Conservation (phyloP, 2,888 invertebrate genomes). For the Orgyia antiqua region DNA sequence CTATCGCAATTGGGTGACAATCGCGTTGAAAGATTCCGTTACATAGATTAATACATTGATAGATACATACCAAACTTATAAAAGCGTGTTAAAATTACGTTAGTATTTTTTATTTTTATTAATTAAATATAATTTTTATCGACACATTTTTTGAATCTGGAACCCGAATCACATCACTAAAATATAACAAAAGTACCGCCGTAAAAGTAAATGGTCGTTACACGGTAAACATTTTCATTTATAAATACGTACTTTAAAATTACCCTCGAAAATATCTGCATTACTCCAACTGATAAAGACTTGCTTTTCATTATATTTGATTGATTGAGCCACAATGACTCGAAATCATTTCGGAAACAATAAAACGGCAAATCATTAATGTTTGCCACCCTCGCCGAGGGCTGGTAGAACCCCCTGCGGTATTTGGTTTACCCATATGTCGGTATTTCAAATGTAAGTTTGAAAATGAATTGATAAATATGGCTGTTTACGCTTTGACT, state of each 20-base stretch:
- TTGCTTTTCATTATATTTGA: slow-evolving; percentile 26
- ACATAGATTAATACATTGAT: no score
- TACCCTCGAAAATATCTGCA: slow-evolving; percentile 18
- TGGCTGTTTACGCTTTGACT: slow-evolving; percentile 11
- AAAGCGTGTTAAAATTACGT: no score
- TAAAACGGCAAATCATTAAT: slow-evolving; percentile 32
- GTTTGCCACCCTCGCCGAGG: slow-evolving; percentile 24
- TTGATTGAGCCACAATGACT: slow-evolving; percentile 25
- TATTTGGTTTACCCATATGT: slow-evolving; percentile 28
- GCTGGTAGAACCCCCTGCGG: slow-evolving; percentile 19
- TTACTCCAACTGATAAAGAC: slow-evolving; percentile 20
- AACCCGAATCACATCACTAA: not conserved
- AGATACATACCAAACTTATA: no score
- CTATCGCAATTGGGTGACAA: no score
- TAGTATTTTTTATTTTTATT: no score
- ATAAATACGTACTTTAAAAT: slow-evolving; percentile 9
- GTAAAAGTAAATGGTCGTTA: not conserved
- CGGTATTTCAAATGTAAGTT: slow-evolving; percentile 23
- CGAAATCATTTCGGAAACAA: slow-evolving; percentile 20
- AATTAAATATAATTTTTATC: no score
- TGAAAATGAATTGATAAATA: slow-evolving; percentile 16
- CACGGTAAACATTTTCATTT: slow-evolving; percentile 8
- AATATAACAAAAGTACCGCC: not conserved
- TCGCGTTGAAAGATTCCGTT: no score
- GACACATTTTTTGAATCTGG: no score